A percentile compares a stretch with the other conserved stretches of the same genome.
Conservation (phyloP, 2,888 invertebrate genomes). For the Seira musarum region DNA sequence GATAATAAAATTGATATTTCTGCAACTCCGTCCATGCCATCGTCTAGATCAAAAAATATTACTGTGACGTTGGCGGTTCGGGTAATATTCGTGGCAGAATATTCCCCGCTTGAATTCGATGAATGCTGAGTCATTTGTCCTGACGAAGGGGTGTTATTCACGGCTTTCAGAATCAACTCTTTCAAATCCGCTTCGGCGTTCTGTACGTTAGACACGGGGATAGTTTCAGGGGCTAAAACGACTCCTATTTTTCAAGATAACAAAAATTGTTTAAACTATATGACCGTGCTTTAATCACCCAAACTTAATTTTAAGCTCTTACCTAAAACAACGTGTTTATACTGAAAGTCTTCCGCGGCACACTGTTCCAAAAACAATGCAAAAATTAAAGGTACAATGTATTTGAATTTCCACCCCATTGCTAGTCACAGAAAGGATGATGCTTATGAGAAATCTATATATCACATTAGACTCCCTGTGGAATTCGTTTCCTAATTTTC, state of each 20-base stretch:
- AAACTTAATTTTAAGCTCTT: slow-evolving; percentile 24
- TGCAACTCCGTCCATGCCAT: slow-evolving; percentile 31
- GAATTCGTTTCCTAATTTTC: no score
- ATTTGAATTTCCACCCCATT: no score
- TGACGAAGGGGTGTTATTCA: slow-evolving; percentile 3
- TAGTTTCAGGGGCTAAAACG: slow-evolving; percentile 38
- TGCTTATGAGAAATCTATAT: no score
- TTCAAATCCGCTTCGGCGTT: not conserved
- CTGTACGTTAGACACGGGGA: slow-evolving; percentile 4
- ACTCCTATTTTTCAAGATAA: slow-evolving; percentile 48
- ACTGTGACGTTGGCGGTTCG: slow-evolving; percentile 35
- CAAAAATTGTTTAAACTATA: no score
- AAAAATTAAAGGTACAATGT: not conserved
- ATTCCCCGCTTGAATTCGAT: not conserved
- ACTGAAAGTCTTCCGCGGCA: slow-evolving; percentile 44
- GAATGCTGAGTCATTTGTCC: not conserved
- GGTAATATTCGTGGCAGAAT: slow-evolving; percentile 3
- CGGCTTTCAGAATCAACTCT: slow-evolving; percentile 2
- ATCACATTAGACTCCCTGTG: no score
- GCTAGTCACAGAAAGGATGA: no score
- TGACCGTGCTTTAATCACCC: no score
- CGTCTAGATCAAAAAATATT: slow-evolving; percentile 28
- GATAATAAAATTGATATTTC: slow-evolving; percentile 61
- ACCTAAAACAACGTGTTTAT: slow-evolving; percentile 52
- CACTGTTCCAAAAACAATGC: not conserved